phyloP scores from a whole-genome alignment of 1,140 invertebrate genomes.

The Harlomillsia oculata region DNA sequence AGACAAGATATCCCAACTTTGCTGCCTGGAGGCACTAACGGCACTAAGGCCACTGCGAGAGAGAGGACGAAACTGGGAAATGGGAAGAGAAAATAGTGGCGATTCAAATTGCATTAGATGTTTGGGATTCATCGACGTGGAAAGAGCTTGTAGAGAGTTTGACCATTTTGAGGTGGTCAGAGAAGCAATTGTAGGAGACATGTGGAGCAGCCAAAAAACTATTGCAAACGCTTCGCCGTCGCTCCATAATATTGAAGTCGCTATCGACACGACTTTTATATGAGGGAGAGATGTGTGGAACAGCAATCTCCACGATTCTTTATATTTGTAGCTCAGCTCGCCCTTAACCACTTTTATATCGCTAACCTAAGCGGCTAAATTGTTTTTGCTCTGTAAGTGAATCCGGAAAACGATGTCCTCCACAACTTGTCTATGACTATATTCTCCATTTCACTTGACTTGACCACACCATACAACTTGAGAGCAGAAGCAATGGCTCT shows the following conservation, averaged over 20 bases:
- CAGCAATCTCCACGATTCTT: conserved; percentile 5
- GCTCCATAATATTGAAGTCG: too few relatives aligned
- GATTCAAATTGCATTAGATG: conserved; percentile 12
- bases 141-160: conserved; percentile 7
- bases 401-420: too few relatives aligned
- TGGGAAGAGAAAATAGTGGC: conserved; percentile 2
- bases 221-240: too few relatives aligned
- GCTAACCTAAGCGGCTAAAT: conserved; percentile 9
- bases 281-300: conserved; percentile 10
- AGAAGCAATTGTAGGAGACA: conserved; percentile 10
- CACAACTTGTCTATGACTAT: too few relatives aligned
- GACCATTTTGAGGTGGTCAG: conserved; percentile 2
- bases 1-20: too few relatives aligned
- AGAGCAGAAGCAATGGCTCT: too few relatives aligned
- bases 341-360: conserved; percentile 8
- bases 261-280: conserved; percentile 8
- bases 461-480: too few relatives aligned
- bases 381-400: conserved; percentile 12
- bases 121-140: conserved; percentile 14
- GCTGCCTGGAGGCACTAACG: too few relatives aligned
- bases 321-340: conserved; percentile 5
- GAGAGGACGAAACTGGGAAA: neutral
- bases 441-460: too few relatives aligned
- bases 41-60: too few relatives aligned
- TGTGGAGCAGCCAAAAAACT: conserved; percentile 2